Evolutionary conservation across 2,797 vertebrate genomes (phyloP).

Genomic region (Epinephelus malabaricus): DNA sequence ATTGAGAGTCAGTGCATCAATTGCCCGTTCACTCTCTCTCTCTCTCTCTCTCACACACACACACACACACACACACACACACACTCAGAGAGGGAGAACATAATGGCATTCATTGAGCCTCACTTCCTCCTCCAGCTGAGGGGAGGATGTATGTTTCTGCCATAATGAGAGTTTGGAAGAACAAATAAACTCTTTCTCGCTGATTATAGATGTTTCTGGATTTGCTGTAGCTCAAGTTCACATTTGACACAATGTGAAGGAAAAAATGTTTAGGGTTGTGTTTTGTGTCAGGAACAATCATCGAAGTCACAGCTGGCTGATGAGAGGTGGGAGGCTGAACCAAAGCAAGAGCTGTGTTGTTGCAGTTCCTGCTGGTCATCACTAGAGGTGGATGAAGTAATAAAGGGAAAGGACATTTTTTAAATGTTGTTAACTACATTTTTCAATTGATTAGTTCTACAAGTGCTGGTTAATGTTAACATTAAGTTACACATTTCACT

Average conservation of each 20-base stretch:
- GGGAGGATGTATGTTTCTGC: slow-evolving; percentile 24
- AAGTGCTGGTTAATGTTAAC: too few species aligned
- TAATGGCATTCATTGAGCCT: slow-evolving; percentile 45
- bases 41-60: background rate
- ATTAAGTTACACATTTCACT: too few species aligned
- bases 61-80: slow-evolving; percentile 17
- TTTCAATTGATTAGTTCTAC: too few species aligned
- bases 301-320: background rate
- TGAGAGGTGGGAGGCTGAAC: background rate
- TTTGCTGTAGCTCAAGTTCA: background rate
- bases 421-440: too few species aligned
- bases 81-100: slow-evolving; percentile 1
- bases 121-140: slow-evolving; percentile 49
- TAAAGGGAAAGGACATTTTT: too few species aligned
- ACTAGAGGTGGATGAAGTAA: background rate
- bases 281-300: background rate
- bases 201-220: background rate
- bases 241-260: background rate
- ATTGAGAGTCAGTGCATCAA: slow-evolving; percentile 62
- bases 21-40: slow-evolving; percentile 7
- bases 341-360: background rate
- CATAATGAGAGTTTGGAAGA: slow-evolving; percentile 26
- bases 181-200: slow-evolving; percentile 24
- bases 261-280: too few species aligned
- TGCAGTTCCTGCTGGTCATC: background rate